Evolutionary conservation across 2,888 invertebrate genomes (phyloP).

Genomic region (Dryadula phaetusa): DNA sequence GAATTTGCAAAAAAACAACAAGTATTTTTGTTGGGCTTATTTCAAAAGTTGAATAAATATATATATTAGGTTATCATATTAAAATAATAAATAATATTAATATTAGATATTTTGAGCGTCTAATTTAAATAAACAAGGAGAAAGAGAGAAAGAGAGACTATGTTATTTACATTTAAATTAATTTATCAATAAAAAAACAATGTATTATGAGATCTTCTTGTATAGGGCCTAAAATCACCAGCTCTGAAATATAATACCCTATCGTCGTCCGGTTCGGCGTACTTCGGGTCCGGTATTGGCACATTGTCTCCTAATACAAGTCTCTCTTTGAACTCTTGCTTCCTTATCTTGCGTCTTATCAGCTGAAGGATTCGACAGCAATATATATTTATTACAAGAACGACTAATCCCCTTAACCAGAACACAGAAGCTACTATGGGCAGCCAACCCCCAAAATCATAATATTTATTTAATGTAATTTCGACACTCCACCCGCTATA

Average conservation of each 20-base stretch:
- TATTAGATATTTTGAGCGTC: background rate
- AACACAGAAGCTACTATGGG: conserved; percentile 61
- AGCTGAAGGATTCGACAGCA: conserved; percentile 54
- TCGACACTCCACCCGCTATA: conserved; percentile 71
- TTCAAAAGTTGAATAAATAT: no score
- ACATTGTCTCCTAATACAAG: conserved; percentile 49
- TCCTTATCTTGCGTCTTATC: conserved; percentile 53
- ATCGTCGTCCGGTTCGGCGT: conserved; percentile 38
- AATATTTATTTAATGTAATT: conserved; percentile 54
- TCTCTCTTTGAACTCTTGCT: conserved; percentile 54
- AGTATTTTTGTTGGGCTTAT: no score
- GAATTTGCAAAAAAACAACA: background rate
- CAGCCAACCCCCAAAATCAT: conserved; percentile 71
- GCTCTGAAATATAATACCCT: conserved; percentile 56
- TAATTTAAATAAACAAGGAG: background rate
- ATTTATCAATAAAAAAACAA: conserved; percentile 11
- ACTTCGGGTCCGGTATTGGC: conserved; percentile 60
- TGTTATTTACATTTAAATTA: background rate
- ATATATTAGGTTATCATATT: background rate
- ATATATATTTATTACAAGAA: conserved; percentile 62
- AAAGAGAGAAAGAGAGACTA: no score
- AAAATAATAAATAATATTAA: background rate
- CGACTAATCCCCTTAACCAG: conserved; percentile 66
- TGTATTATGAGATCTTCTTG: conserved; percentile 34
- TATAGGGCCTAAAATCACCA: conserved; percentile 55